Conservation (phyloP, 2,888 invertebrate species). For the Zaprionus lineosus region DNA sequence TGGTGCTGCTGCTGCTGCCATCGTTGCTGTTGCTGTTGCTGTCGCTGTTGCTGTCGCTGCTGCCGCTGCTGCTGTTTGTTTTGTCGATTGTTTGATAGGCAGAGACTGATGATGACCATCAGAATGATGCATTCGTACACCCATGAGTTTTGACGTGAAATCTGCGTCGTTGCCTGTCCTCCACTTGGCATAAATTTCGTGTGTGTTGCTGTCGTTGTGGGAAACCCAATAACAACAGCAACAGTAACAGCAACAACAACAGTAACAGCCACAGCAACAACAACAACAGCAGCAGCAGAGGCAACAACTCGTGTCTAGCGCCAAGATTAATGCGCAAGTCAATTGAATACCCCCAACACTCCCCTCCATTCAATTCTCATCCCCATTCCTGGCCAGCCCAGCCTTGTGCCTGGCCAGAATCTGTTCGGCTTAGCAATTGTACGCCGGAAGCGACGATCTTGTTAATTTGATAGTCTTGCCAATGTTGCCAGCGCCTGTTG, state of each 20-base stretch:
- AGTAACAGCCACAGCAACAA: no score
- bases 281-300: no score
- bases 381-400: not conserved
- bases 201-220: constrained; percentile 34
- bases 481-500: constrained; percentile 41
- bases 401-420: not conserved
- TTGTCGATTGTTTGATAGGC: constrained; percentile 79
- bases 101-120: constrained; percentile 82
- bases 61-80: constrained; percentile 45
- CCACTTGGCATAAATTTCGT: constrained; percentile 69
- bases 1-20: not conserved
- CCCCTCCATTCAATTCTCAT: not conserved
- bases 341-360: constrained; percentile 52
- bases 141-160: constrained; percentile 81
- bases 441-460: constrained; percentile 78
- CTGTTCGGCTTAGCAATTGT: constrained; percentile 32
- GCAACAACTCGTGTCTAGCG: constrained; percentile 33
- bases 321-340: constrained; percentile 74
- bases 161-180: constrained; percentile 65
- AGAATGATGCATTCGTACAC: constrained; percentile 82
- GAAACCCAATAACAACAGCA: constrained; percentile 35
- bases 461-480: constrained; percentile 76
- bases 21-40: constrained; percentile 15
- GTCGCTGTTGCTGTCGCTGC: constrained; percentile 5
- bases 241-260: no score